Evolutionary conservation across 2,113 vertebrate species (phyloP).

Genomic region (Microtus oregoni): DNA sequence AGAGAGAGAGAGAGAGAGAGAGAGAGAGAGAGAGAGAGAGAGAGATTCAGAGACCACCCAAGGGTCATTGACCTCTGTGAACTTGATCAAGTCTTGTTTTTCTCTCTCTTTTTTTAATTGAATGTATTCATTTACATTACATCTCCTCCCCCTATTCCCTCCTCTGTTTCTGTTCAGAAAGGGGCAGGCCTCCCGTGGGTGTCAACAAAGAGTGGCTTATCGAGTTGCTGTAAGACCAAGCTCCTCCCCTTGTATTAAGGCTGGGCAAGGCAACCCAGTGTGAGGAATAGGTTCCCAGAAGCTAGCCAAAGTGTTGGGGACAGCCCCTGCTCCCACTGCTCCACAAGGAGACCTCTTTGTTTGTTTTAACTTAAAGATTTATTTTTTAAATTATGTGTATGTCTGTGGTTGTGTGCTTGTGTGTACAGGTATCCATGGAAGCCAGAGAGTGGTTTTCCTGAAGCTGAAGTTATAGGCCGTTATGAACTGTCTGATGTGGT

Average conservation of each 20-base stretch:
- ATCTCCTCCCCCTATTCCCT: background rate
- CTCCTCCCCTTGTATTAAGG: background rate
- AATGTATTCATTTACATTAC: background rate
- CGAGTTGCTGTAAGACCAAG: background rate
- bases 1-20: too few relatives aligned
- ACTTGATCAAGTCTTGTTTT: background rate
- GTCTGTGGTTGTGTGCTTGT: background rate
- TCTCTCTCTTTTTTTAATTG: background rate
- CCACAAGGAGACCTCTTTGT: background rate
- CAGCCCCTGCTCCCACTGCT: background rate
- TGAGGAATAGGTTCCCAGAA: background rate
- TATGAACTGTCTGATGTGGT: background rate
- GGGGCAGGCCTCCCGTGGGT: background rate
- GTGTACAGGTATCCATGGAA: background rate
- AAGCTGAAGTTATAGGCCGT: background rate
- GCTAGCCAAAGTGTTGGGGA: background rate
- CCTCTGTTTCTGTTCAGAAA: background rate
- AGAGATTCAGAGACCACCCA: background rate
- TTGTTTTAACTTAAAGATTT: background rate
- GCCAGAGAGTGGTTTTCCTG: background rate
- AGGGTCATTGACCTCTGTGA: background rate
- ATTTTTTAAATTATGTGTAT: background rate
- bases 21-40: too few relatives aligned
- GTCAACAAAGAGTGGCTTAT: background rate
- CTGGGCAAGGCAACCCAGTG: background rate